Base-by-base conservation (phyloP, 64 coral and sea anemone genomes). In the Catalaphyllia jardinei region DNA sequence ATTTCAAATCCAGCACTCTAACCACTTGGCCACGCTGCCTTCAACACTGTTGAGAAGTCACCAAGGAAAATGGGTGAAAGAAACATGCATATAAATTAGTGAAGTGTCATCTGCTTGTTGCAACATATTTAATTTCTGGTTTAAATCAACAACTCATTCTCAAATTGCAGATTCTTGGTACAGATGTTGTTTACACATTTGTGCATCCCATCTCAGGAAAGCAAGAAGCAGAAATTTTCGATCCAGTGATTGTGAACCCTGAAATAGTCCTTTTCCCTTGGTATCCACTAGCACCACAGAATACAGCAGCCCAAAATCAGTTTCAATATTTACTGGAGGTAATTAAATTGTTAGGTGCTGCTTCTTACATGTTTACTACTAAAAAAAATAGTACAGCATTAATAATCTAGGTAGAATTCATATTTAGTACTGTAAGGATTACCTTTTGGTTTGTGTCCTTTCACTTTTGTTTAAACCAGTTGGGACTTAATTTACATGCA, bases 171-270 rank as follows among this genome's bases (percentile, higher is more conserved):
- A 94, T 89, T 80, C 87, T 78, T 55, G 88, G 74, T 7, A 90
- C 62, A 79, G 74, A 87, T 29, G 42, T 54, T 19, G 63, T 94
- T 54, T 49, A 86, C 35, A 86, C 80, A 19, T 94, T 94, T 80
- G 75, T 95, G 8, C 71, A 86, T 25, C 94, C 97, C n/a, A 93
- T 99, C 73, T 95, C 91, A 49, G 97, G 97, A 0, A 88, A 99
- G 38, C 97, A 99, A 52, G 97, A 95, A 89, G 87, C 92, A 35
- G 94, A 93, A 49, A 99, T 99, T 38, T 99, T 93, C 93, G 88
- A 99, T 22, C 91, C 97, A 38, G 88, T 99, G 16, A 60, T 87
- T 5, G 94, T 99, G 11, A 86, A 88, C 20, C 97, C 97, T 76
- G 91, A 92, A 29, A 75, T 95, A 71, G 11, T 99, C 3, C 83